phyloP scores from a whole-genome alignment of 2,113 vertebrate genomes.

The Hoplias malabaricus region DNA sequence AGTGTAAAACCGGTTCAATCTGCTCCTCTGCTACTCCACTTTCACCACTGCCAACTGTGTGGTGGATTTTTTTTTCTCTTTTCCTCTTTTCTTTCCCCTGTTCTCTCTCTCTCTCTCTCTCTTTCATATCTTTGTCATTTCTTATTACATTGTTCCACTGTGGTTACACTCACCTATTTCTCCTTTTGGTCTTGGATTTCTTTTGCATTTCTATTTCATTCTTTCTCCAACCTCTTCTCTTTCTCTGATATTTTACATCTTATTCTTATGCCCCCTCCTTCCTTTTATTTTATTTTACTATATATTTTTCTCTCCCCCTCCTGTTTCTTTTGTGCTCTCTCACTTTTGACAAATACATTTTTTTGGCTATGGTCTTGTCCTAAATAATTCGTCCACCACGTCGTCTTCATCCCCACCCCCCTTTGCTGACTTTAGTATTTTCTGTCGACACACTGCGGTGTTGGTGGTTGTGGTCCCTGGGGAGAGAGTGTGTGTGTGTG shows the following conservation, averaged over 20 bases:
- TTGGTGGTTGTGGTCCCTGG: neutral
- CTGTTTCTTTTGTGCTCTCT: no score
- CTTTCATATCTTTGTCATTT: neutral
- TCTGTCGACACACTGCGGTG: slow-evolving; percentile 13
- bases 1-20: neutral
- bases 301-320: no score
- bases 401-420: neutral
- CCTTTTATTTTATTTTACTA: no score
- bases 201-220: no score
- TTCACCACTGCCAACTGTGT: neutral
- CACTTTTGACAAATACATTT: no score
- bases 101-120: no score
- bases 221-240: no score
- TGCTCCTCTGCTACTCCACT: neutral
- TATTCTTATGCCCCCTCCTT: no score
- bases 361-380: neutral
- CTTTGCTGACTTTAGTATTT: slow-evolving; percentile 5
- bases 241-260: no score
- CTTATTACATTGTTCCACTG: no score
- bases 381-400: neutral
- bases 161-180: no score
- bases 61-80: neutral
- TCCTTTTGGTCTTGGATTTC: no score
- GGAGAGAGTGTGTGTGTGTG: slow-evolving; percentile 9
- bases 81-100: neutral